Base-by-base conservation (phyloP, 2,113 vertebrate genomes). In the Mesoclemmys tuberculata region DNA sequence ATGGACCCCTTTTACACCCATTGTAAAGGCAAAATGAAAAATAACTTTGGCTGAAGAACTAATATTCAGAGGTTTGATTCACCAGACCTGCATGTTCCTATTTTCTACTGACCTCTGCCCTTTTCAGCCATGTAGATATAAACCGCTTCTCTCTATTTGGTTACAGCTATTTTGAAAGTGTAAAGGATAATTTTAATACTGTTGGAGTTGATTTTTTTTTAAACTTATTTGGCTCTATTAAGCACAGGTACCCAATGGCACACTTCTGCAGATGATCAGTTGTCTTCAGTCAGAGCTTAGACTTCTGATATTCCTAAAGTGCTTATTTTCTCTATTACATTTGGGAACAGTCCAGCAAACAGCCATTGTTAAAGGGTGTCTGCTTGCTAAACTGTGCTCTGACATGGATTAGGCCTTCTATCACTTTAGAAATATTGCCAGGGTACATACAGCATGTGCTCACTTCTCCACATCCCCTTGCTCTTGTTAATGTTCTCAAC, bases 311-410 rank as follows among this genome's bases (percentile, higher is more conserved):
- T 6, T 3, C 51, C 31, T 79, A 52, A 77, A 12, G 21, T 64
- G 6, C 22, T 46, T 56, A 0, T 35, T 80, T 87, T 90, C 68
- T 87, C 68, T 68, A n/a, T 38, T 52, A 18, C 13, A 10, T 10
- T 2, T 55, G 31, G 27, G 13, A 85, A 80, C n/a, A 44, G 44
- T 5, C 8, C 31, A 4, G 22, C 4, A 6, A 86, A 27, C 13
- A 51, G 38, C 5, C 75, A 22, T 2, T 27, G 3, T 1, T 46
- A 58, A 27, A 78, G 68, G 0, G 1, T 0, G 1, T 11, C 4
- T 48, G 55, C 22, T 87, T 80, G 35, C 85, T 41, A 84, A 94
- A 81, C 64, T 11, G 52, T 0, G 0, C 10, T 48, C n/a, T 11
- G 82, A 22, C 51, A 80, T 46, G 89, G 85, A 44, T 82, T 83